Evolutionary conservation across 2,113 vertebrate species (phyloP).

Genomic region (Elanus axillaris): DNA sequence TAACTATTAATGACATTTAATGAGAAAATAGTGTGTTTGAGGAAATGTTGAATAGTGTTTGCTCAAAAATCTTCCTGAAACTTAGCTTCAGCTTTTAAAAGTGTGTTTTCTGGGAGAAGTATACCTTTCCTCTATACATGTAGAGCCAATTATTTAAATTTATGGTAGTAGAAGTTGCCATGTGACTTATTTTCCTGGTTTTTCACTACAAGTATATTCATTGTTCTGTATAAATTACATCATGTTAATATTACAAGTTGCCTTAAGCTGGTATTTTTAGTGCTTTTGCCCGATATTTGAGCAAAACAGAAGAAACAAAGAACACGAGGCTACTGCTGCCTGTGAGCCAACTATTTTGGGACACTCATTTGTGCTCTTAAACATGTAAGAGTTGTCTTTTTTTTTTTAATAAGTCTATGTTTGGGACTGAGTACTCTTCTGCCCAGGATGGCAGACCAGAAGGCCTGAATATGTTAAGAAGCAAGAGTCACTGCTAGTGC

Average conservation of each 20-base stretch:
- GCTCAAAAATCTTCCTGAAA: neutral
- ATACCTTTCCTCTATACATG: accelerated
- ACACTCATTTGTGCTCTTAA: neutral
- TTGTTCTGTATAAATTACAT: neutral
- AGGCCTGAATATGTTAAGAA: neutral
- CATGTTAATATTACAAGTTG: neutral
- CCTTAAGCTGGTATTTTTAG: neutral
- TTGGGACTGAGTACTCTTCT: neutral
- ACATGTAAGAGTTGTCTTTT: neutral
- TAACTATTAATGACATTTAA: neutral
- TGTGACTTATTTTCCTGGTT: neutral
- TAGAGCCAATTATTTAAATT: neutral
- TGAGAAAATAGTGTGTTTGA: neutral
- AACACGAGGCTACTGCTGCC: neutral
- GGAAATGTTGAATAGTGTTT: neutral
- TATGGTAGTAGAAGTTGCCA: neutral
- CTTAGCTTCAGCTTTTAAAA: neutral
- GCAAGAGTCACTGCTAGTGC: neutral
- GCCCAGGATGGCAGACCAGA: neutral
- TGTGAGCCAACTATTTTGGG: neutral
- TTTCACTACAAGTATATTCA: neutral
- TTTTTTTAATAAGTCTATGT: neutral
- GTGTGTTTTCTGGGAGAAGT: neutral
- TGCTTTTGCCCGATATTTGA: neutral
- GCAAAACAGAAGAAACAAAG: neutral